These are phyloP conservation scores for Akabosia matsudoensis DNA, from an alignment of 1,140 invertebrate species.

Conservation along the genomic window DNA sequence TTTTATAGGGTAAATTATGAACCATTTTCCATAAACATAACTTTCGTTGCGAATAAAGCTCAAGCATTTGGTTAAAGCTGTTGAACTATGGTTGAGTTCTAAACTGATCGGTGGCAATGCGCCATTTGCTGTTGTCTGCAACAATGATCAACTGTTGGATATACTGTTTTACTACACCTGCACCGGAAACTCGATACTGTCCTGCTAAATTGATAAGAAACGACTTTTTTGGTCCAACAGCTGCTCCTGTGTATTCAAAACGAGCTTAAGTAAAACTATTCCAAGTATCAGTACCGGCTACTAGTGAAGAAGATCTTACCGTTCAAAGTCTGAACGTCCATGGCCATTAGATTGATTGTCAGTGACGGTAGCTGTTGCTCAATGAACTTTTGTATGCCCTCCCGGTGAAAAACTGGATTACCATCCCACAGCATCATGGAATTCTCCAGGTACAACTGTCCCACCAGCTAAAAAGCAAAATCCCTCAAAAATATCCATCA, in stretches of 20 bases:
- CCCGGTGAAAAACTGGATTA: neutral
- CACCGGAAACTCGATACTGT: neutral
- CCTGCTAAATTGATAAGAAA: neutral
- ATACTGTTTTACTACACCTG: neutral
- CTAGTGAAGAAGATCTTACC: no score
- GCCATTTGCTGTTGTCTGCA: neutral
- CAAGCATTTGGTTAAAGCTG: no score
- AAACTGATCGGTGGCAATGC: neutral
- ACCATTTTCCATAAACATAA: no score
- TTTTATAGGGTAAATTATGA: no score
- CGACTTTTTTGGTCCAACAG: neutral
- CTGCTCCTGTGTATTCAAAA: neutral
- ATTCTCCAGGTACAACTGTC: neutral
- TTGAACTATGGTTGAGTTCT: neutral
- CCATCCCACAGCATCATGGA: conserved; percentile 1
- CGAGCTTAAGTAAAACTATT: neutral
- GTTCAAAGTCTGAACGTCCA: neutral
- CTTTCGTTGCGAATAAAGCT: no score
- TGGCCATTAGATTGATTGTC: neutral
- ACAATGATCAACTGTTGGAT: neutral
- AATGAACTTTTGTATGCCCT: neutral
- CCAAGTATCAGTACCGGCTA: no score
- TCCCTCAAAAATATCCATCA: no score
- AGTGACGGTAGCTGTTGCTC: neutral
- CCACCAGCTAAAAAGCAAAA: conserved; percentile 1